phyloP scores from a whole-genome alignment of 2,797 vertebrate species.

The Thripadectes ignobilis region DNA sequence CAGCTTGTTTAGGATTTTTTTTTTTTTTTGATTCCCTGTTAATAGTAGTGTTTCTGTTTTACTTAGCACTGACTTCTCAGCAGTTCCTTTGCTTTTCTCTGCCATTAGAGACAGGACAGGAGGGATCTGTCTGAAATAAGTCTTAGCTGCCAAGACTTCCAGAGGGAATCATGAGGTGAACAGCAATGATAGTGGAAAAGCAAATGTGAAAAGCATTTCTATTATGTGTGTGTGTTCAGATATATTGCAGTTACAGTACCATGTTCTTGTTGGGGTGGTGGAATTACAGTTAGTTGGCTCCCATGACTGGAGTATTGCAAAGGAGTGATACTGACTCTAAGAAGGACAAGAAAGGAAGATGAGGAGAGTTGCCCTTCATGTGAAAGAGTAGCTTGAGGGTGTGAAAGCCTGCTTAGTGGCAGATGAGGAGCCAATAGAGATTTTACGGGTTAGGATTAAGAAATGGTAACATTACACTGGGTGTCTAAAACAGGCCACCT shows the following conservation, averaged over 20 bases:
- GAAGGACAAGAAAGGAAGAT: background rate
- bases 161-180: background rate
- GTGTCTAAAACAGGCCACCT: background rate
- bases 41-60: background rate
- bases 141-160: background rate
- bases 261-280: background rate
- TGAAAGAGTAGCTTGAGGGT: background rate
- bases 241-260: background rate
- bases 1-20: background rate
- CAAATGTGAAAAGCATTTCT: background rate
- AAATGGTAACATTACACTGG: background rate
- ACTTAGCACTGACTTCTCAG: background rate
- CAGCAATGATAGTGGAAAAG: background rate
- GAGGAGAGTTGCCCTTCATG: background rate
- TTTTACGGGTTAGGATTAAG: background rate
- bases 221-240: background rate
- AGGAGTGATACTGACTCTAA: background rate
- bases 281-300: fast-evolving
- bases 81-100: background rate
- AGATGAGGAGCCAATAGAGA: background rate
- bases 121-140: background rate
- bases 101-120: background rate
- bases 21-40: background rate
- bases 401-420: background rate
- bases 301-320: background rate